These are phyloP conservation scores for Sepiola atlantica DNA, from an alignment of 2,888 invertebrate species.

Conservation along the genomic window DNA sequence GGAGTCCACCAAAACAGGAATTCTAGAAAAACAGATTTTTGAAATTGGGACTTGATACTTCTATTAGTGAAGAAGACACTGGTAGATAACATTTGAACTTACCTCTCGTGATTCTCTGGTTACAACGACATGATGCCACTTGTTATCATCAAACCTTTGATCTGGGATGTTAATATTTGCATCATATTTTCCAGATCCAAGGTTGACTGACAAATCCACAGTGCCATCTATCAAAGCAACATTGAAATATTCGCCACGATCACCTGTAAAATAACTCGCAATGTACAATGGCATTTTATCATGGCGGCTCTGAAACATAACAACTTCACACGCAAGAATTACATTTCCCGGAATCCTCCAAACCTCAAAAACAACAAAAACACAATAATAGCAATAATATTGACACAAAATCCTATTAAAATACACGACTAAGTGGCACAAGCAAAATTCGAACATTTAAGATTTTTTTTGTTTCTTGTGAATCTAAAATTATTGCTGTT, in stretches of 20 bases:
- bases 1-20: neutral
- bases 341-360: too few relatives aligned
- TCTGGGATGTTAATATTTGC: constrained; percentile 81
- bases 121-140: constrained; percentile 95
- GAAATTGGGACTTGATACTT: neutral
- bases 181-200: constrained; percentile 79
- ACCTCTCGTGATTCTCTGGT: constrained; percentile 94
- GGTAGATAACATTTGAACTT: constrained; percentile 63
- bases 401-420: too few relatives aligned
- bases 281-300: constrained; percentile 18
- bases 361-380: too few relatives aligned
- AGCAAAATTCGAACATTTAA: too few relatives aligned
- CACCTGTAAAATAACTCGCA: constrained; percentile 71
- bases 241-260: constrained; percentile 91
- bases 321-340: neutral
- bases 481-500: too few relatives aligned
- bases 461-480: too few relatives aligned
- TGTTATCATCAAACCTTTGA: constrained; percentile 94
- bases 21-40: neutral
- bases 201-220: constrained; percentile 89
- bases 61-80: neutral
- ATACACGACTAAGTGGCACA: too few relatives aligned
- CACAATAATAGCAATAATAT: too few relatives aligned
- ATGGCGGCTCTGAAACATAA: neutral
- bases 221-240: constrained; percentile 92